Base-by-base conservation (phyloP, 2,797 vertebrate genomes). In the Rachycentron canadum region DNA sequence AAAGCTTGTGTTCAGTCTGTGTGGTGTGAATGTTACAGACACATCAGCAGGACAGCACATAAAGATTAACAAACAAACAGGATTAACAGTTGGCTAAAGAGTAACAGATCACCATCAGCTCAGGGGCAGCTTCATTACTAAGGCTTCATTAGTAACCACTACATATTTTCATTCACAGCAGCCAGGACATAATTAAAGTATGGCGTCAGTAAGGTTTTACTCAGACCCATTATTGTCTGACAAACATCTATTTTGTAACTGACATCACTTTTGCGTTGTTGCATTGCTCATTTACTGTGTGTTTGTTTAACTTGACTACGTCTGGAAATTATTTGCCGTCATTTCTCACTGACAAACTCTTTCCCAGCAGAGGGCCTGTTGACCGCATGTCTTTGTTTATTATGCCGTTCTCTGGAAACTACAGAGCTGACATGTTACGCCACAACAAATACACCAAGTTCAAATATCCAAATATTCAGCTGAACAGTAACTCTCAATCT, bases 61-160 rank as follows among this genome's bases (percentile, higher is more conserved):
- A 67, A 71, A 81, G 13, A 80, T 80, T 83, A 73, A 76, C 80
- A 41, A 14, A 53, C 12, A 43, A 28, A 52, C 53, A 56, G 19
- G 25, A 3, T 34, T 8, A 6, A 13, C 21, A 32, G n/a, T n/a
- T n/a, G n/a, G n/a, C 32, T 69, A 58, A 80, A 47, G 47, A 52
- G 23, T 64, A 21, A 64, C 11, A 1, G 28, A 34, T n/a, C 26
- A 11, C 41, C 12, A 26, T 17, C 16, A 52, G 71, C 57, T 64
- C n/a, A 4, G 14, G 56, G 59, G 78, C 64, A 28, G 9, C 23
- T 38, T 41, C 16, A 26, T 32, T 25, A 34, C 56, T 19, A 9
- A 10, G 23, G 40, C 3, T 56, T 9, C 7, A 56, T 62, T 65
- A 30, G 16, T 62, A 55, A 59, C 21, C 38, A 5, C 0, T 16